Conservation (phyloP, 2,888 invertebrate species). For the Augiades crinisus region DNA sequence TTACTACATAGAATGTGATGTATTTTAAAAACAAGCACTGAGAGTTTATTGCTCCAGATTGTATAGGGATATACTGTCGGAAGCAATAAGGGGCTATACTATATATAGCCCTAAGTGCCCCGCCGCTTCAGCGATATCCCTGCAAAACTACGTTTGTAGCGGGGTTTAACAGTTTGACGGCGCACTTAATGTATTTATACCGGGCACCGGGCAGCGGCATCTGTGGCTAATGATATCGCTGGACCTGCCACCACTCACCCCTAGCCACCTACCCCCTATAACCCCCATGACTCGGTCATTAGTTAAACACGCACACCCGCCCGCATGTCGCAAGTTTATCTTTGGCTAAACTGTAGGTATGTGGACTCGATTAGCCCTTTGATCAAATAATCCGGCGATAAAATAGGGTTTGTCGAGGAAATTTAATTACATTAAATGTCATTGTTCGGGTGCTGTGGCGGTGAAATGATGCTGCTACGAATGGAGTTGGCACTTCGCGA, state of each 20-base stretch:
- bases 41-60: too few species aligned
- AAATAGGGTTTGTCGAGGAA: conserved; percentile 71
- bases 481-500: background rate
- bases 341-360: conserved; percentile 77
- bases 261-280: conserved; percentile 31
- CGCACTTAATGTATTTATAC: conserved; percentile 79
- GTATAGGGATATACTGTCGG: too few species aligned
- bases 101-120: background rate
- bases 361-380: conserved; percentile 80
- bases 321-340: conserved; percentile 81
- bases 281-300: conserved; percentile 78
- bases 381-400: conserved; percentile 79
- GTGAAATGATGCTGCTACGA: conserved; percentile 39
- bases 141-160: conserved; percentile 52
- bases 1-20: too few species aligned
- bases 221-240: conserved; percentile 80
- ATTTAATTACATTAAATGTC: conserved; percentile 75
- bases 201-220: conserved; percentile 67
- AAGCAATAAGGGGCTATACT: too few species aligned
- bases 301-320: conserved; percentile 80
- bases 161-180: conserved; percentile 76
- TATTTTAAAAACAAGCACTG: too few species aligned
- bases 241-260: conserved; percentile 49
- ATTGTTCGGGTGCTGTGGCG: conserved; percentile 57
- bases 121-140: conserved; percentile 7